Evolutionary conservation across 1,140 invertebrate species (phyloP).

Genomic region (Homalodisca vitripennis): DNA sequence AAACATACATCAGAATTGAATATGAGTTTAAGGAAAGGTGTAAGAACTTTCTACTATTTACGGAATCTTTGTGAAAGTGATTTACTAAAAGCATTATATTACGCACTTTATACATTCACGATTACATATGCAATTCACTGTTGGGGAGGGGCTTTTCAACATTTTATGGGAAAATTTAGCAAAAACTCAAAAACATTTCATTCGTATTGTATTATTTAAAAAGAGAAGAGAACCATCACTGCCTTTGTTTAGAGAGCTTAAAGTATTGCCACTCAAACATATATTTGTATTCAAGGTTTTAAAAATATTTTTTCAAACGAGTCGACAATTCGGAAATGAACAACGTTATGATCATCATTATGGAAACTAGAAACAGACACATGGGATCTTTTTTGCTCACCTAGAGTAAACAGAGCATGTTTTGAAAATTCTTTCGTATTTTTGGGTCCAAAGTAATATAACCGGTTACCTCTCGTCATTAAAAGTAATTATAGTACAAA

Average conservation of each 20-base stretch:
- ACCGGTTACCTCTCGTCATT: background rate
- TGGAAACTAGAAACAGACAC: background rate
- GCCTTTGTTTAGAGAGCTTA: background rate
- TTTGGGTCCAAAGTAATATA: background rate
- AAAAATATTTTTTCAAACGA: background rate
- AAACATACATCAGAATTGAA: background rate
- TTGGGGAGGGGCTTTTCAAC: background rate
- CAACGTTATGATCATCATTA: background rate
- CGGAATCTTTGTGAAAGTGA: background rate
- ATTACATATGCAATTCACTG: background rate
- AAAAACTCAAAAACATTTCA: background rate
- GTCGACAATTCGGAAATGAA: background rate
- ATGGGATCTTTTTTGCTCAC: background rate
- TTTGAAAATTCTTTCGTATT: background rate
- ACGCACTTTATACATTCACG: background rate
- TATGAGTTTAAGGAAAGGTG: background rate
- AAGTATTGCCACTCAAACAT: background rate
- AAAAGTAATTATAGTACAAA: too few species aligned
- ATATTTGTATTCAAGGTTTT: background rate
- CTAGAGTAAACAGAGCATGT: background rate
- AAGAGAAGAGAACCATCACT: background rate
- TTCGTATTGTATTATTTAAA: background rate
- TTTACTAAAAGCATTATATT: background rate
- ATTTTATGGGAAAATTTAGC: background rate
- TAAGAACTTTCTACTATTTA: background rate